These are phyloP conservation scores for Chaenodraco wilsoni DNA, from an alignment of 2,797 vertebrate genomes.

Conservation along the genomic window DNA sequence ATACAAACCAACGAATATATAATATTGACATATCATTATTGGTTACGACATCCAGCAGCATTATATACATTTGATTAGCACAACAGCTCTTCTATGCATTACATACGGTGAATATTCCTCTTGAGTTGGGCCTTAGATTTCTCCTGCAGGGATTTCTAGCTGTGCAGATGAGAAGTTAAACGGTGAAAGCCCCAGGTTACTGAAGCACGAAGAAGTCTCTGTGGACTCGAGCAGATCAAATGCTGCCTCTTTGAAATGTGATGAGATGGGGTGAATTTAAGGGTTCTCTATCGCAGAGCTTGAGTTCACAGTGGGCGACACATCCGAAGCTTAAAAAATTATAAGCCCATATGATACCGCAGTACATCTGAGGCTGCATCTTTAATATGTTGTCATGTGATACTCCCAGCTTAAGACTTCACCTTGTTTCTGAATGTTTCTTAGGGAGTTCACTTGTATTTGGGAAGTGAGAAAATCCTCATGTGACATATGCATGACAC, in stretches of 20 bases:
- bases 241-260: conserved; percentile 63
- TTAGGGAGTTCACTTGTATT: conserved; percentile 24
- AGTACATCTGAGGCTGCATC: conserved; percentile 17
- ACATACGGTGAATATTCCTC: not conserved
- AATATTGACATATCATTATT: no score
- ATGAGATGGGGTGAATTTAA: conserved; percentile 51
- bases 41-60: no score
- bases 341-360: not conserved
- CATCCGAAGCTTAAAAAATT: conserved; percentile 6
- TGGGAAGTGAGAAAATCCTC: conserved; percentile 20
- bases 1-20: no score
- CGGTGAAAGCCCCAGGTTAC: conserved; percentile 40
- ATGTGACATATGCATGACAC: conserved; percentile 49
- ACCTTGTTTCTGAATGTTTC: conserved; percentile 1
- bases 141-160: conserved; percentile 44
- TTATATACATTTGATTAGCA: not conserved
- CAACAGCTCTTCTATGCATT: not conserved
- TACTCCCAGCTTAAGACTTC: not conserved
- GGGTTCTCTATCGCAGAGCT: conserved; percentile 23
- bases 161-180: conserved; percentile 65
- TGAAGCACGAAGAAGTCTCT: conserved; percentile 54
- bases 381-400: conserved; percentile 3
- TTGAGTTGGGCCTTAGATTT: conserved; percentile 33
- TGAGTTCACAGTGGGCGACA: conserved; percentile 21
- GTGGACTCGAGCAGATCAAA: conserved; percentile 59